Conservation (phyloP, 2,113 vertebrate genomes). For the Diadophis punctatus region DNA sequence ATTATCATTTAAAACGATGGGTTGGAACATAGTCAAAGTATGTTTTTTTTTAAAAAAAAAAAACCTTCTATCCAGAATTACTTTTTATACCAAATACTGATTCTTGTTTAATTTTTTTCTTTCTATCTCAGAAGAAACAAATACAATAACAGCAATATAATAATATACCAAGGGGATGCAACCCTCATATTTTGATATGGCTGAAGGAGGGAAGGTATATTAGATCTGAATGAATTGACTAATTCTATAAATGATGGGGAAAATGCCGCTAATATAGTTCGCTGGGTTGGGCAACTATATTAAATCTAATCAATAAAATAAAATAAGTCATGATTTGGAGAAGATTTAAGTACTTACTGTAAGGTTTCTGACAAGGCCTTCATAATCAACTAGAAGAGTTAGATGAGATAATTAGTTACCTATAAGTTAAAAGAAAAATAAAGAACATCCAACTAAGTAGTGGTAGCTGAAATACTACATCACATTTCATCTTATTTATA, state of each 20-base stretch:
- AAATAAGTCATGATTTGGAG: conserved; percentile 13
- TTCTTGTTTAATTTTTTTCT: not conserved
- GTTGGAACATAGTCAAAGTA: not conserved
- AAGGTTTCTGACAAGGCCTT: conserved; percentile 82
- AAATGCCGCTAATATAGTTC: not conserved
- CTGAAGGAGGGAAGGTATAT: not conserved
- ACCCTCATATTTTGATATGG: not conserved
- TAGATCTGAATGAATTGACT: not conserved
- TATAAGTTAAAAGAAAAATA: conserved; percentile 46
- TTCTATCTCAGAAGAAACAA: not conserved
- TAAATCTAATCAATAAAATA: not conserved
- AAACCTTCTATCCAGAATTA: not conserved
- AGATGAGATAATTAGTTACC: conserved; percentile 67
- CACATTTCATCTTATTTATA: not conserved
- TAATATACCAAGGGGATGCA: not conserved
- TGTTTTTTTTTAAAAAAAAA: not conserved
- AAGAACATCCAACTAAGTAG: conserved; percentile 14
- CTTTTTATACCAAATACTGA: not conserved
- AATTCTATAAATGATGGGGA: not conserved
- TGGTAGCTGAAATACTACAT: rapidly evolving
- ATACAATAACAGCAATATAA: not conserved
- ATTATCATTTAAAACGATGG: not conserved
- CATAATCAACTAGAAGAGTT: conserved; percentile 85
- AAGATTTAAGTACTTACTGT: conserved; percentile 78
- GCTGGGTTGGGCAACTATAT: not conserved